A percentile compares a stretch with the other conserved stretches of the same genome.
Evolutionary conservation across 64 coral and sea anemone genomes (phyloP).

Genomic region (Platygyra sinensis): DNA sequence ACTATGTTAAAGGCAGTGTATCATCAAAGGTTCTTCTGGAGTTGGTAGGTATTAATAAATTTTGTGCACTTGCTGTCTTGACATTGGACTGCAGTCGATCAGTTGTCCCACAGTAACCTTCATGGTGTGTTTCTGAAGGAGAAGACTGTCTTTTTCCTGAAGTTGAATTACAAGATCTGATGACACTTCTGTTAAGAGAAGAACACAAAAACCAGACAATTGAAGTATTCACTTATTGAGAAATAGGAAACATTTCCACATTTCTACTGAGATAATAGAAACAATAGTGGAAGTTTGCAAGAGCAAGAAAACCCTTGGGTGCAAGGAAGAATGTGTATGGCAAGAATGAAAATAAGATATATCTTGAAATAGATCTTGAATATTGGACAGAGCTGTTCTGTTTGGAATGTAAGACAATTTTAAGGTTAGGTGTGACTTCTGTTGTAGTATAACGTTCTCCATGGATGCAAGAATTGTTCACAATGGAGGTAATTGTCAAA

Average conservation of each 20-base stretch:
- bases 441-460: no score
- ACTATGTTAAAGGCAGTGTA: background rate
- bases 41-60: slow-evolving; percentile 8
- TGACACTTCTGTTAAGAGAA: slow-evolving; percentile 62
- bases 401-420: no score
- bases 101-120: slow-evolving; percentile 71
- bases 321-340: no score
- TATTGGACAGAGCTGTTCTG: no score
- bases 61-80: slow-evolving; percentile 55
- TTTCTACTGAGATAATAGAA: background rate
- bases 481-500: no score
- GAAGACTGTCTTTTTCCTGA: slow-evolving; percentile 72
- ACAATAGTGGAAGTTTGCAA: no score
- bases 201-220: background rate
- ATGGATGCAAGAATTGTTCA: no score
- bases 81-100: slow-evolving; percentile 57
- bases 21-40: background rate
- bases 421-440: no score
- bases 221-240: background rate
- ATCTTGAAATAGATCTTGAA: no score
- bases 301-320: no score
- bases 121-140: slow-evolving; percentile 71
- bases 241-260: background rate
- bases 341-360: no score
- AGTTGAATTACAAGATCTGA: slow-evolving; percentile 62